phyloP scores from a whole-genome alignment of 2,113 vertebrate genomes.

The Menura novaehollandiae region DNA sequence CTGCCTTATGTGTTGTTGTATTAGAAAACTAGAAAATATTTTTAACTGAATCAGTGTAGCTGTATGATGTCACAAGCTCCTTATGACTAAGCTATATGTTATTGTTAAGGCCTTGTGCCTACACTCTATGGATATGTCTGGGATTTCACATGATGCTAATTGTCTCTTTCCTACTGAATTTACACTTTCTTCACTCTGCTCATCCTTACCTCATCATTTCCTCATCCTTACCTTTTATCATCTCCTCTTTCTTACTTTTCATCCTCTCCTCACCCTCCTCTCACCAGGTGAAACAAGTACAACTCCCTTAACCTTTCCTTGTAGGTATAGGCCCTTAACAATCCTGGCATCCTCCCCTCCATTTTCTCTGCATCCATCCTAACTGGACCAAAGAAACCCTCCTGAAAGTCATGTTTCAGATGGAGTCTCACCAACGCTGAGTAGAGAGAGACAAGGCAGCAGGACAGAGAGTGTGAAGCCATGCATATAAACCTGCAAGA shows the following conservation, averaged over 20 bases:
- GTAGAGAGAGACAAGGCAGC: not conserved
- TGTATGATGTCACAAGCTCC: not conserved
- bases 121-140: not conserved
- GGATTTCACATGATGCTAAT: not conserved
- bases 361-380: not conserved
- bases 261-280: not conserved
- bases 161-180: not conserved
- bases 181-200: not conserved
- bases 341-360: not conserved
- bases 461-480: not conserved
- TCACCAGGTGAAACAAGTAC: not conserved
- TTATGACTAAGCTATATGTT: not conserved
- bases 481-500: not conserved
- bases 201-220: not conserved
- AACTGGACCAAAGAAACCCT: not conserved
- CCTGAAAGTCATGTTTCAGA: not conserved
- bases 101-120: not conserved
- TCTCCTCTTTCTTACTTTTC: too few relatives aligned
- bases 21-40: not conserved
- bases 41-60: not conserved
- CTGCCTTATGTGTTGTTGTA: not conserved
- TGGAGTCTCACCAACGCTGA: not conserved
- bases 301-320: not conserved
- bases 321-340: not conserved
- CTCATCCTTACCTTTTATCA: not conserved